These are phyloP conservation scores for Tortrix viridana DNA, from an alignment of 2,888 invertebrate genomes.

Conservation along the genomic window DNA sequence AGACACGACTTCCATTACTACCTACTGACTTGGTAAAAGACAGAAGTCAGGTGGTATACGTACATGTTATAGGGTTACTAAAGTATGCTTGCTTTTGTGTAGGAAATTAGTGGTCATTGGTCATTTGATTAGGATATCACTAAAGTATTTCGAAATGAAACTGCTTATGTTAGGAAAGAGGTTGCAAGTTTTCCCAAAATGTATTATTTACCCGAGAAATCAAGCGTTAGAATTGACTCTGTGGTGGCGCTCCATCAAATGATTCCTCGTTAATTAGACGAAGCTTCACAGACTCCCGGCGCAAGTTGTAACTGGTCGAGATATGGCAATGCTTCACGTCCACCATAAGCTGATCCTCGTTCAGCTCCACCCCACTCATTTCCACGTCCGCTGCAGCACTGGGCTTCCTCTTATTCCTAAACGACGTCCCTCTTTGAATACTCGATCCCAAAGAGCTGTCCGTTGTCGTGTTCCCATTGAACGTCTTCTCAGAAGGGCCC, in stretches of 20 bases:
- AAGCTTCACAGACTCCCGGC: constrained; percentile 76
- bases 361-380: constrained; percentile 78
- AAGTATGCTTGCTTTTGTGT: too few relatives aligned
- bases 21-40: too few relatives aligned
- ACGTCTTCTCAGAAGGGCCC: constrained; percentile 87
- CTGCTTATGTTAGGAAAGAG: too few relatives aligned
- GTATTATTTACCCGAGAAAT: constrained; percentile 67
- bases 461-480: constrained; percentile 90
- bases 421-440: constrained; percentile 80
- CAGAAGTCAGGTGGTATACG: too few relatives aligned
- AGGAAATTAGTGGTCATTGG: too few relatives aligned
- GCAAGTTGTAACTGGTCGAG: constrained; percentile 77
- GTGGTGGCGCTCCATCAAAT: constrained; percentile 70
- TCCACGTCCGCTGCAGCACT: constrained; percentile 86
- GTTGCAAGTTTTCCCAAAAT: background rate
- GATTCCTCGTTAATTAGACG: constrained; percentile 79
- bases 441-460: constrained; percentile 86
- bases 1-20: too few relatives aligned
- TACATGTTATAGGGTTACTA: too few relatives aligned
- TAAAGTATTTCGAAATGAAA: too few relatives aligned
- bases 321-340: constrained; percentile 81
- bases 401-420: constrained; percentile 81
- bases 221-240: constrained; percentile 80
- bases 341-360: constrained; percentile 72
- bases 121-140: too few relatives aligned